These are phyloP conservation scores for Oryzias dopingdopingensis DNA, from an alignment of 2,797 vertebrate species.

Conservation along the genomic window DNA sequence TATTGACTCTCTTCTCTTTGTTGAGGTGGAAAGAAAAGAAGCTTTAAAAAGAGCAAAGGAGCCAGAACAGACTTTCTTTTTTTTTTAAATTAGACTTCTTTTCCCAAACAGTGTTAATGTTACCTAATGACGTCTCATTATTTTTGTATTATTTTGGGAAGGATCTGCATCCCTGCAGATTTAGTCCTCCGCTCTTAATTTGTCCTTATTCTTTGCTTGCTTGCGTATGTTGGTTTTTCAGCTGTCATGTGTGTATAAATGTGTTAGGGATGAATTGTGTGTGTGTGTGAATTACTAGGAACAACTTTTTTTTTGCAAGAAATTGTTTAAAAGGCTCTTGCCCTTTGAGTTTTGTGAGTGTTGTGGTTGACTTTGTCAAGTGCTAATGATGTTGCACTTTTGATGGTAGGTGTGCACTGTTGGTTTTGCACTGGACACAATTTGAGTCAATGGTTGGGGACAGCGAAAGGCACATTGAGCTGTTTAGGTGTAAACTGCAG, in stretches of 20 bases:
- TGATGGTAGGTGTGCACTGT: conserved; percentile 17
- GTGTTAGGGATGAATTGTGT: conserved; percentile 24
- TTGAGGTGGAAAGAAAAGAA: background rate
- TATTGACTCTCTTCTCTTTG: conserved; percentile 14
- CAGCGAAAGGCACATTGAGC: conserved; percentile 34
- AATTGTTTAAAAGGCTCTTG: conserved; percentile 49
- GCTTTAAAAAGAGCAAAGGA: background rate
- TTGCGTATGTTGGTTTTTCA: conserved; percentile 24
- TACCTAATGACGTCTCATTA: conserved; percentile 32
- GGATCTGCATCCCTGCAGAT: conserved; percentile 1
- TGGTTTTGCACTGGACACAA: conserved; percentile 43
- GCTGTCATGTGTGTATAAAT: conserved; percentile 12
- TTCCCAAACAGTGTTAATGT: conserved; percentile 4
- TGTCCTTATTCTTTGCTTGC: conserved; percentile 6
- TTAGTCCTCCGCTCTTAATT: background rate
- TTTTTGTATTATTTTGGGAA: background rate
- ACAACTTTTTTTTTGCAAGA: conserved; percentile 33
- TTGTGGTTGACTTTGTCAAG: conserved; percentile 26
- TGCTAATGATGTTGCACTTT: conserved; percentile 10
- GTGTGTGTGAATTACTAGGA: conserved; percentile 36
- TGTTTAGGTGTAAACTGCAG: conserved; percentile 38
- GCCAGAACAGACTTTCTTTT: background rate
- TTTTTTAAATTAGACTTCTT: conserved; percentile 3
- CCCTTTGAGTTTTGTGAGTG: conserved; percentile 27
- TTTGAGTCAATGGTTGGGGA: conserved; percentile 53